Evolutionary conservation across 2,888 invertebrate genomes (phyloP).

Genomic region (Agrenia bidenticulata): DNA sequence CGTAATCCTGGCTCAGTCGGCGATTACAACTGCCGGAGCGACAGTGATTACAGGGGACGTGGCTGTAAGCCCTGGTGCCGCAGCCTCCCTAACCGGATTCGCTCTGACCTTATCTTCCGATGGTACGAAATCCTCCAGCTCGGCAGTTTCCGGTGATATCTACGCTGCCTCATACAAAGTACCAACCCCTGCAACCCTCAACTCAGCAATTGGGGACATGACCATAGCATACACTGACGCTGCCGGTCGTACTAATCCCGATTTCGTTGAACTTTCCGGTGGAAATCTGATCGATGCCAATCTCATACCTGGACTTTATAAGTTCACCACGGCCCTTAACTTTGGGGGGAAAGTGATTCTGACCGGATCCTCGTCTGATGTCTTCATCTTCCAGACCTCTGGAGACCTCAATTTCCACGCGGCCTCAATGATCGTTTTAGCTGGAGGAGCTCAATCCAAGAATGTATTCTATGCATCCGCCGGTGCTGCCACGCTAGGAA

Average conservation of each 20-base stretch:
- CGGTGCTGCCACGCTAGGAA: too few species aligned
- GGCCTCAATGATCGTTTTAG: too few species aligned
- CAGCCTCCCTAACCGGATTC: conserved; percentile 16
- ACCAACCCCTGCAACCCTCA: conserved; percentile 12
- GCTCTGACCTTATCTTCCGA: not conserved
- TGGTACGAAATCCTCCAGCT: conserved; percentile 14
- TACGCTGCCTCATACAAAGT: conserved; percentile 9
- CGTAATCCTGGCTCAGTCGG: conserved; percentile 12
- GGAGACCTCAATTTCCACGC: too few species aligned
- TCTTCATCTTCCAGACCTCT: too few species aligned
- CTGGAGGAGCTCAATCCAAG: too few species aligned
- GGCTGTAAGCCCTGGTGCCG: conserved; percentile 4
- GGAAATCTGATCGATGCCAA: not conserved
- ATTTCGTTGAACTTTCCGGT: not conserved
- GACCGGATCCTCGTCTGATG: too few species aligned
- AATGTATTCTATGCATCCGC: too few species aligned
- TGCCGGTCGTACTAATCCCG: conserved; percentile 10
- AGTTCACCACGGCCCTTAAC: conserved; percentile 10
- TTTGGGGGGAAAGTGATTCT: conserved; percentile 4
- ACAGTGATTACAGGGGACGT: conserved; percentile 8
- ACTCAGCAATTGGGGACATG: not conserved
- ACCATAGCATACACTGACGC: conserved; percentile 22
- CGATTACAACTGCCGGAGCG: conserved; percentile 8
- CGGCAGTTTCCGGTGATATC: conserved; percentile 11
- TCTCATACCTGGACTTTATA: conserved; percentile 9